Percentiles rank a stretch among this genome's conserved stretches.
These are phyloP conservation scores for Chrysotoxum bicinctum DNA, from an alignment of 2,888 invertebrate genomes.

Conservation along the genomic window DNA sequence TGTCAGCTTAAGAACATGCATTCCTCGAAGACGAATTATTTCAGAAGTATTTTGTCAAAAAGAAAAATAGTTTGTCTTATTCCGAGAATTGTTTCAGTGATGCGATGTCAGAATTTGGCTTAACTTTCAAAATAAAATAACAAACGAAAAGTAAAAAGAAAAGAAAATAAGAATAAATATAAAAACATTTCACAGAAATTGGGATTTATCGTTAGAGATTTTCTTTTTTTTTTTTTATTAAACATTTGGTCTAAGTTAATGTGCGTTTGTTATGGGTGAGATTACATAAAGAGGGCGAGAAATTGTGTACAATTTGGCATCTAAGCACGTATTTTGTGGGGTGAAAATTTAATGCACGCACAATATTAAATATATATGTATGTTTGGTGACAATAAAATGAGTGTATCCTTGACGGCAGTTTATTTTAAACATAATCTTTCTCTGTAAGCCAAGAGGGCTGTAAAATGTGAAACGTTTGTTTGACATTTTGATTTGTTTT, in stretches of 20 bases:
- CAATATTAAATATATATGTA: constrained; percentile 35
- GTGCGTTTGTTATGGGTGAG: neutral
- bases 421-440: neutral
- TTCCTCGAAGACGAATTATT: neutral
- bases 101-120: neutral
- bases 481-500: constrained; percentile 19
- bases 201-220: constrained; percentile 27
- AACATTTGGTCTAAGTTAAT: constrained; percentile 31
- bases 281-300: neutral
- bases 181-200: constrained; percentile 26
- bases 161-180: constrained; percentile 24
- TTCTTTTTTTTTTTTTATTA: constrained; percentile 19
- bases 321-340: constrained; percentile 46
- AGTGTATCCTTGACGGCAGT: neutral
- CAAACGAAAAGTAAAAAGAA: neutral
- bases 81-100: constrained; percentile 33
- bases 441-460: neutral
- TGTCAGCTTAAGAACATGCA: constrained; percentile 26
- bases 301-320: constrained; percentile 16
- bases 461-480: neutral
- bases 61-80: constrained; percentile 4
- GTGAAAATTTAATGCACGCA: constrained; percentile 22
- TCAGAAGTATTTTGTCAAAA: constrained; percentile 31
- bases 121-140: constrained; percentile 1
- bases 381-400: constrained; percentile 9